Base-by-base conservation (phyloP, 2,888 invertebrate genomes). In the Napeogenes sylphis region DNA sequence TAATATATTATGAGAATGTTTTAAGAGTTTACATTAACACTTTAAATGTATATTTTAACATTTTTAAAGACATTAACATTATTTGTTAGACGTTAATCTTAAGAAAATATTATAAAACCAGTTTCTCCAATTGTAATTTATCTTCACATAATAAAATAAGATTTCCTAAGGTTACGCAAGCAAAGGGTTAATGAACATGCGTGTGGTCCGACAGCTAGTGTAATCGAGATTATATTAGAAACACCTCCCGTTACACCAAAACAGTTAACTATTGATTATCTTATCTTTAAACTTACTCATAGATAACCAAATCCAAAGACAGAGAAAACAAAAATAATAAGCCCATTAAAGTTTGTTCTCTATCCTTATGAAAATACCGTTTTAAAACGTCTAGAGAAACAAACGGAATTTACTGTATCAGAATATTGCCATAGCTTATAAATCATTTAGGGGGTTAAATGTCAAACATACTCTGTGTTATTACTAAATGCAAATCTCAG, bases 181-280 rank as follows among this genome's bases (percentile, higher is more conserved):
- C n/a, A 6, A 51, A 13, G 55, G 13, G 38, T 60, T 60, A 64
- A 64, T 51, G 60, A 61, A 62, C 46, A 62, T 62, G 61, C 56
- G 67, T 67, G 67, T 67, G 67, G 67, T 67, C 67, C 59, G 47
- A 55, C 59, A 56, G 46, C 57, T 62, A 58, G 46, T 62, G 56
- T 59, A 64, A 67, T 64, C 59, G 61, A 68, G 59, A 61, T 67
- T 68, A 64, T 67, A 70, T 70, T 67, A 64, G 63, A 68, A 62
- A 66, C 68, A 70, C 66, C 65, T 69, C 64, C 55, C 61, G 65
- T 21, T 51, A 51, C 47, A 47, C 21, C 14, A 14, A 21, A 47
- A 14, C 47, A 14, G 8, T 47, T 47, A 47, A 21, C 14, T 8
- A 21, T 47, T 21, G n/a, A 21, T 47, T 14, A 47, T 2, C 47